phyloP scores from a whole-genome alignment of 2,113 vertebrate genomes.

The Lophura nycthemera region DNA sequence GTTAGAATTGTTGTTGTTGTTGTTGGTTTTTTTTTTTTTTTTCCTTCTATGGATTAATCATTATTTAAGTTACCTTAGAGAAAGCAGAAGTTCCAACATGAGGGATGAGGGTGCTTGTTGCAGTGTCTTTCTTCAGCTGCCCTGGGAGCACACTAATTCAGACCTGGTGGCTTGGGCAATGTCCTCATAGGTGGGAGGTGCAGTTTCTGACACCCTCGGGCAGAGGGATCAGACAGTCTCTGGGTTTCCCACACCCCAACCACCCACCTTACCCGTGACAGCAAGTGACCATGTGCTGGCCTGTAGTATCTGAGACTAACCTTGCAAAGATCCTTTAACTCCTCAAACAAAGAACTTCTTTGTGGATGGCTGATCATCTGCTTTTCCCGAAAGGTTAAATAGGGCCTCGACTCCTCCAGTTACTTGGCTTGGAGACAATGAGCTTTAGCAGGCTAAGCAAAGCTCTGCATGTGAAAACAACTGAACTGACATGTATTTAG shows the following conservation, averaged over 20 bases:
- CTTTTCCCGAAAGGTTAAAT: conserved; percentile 55
- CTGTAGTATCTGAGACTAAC: conserved; percentile 21
- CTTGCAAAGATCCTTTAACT: conserved; percentile 20
- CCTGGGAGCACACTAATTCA: background rate
- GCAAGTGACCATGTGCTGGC: background rate
- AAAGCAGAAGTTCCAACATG: background rate
- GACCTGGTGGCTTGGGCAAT: background rate
- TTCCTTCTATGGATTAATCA: background rate
- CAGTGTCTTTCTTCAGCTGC: background rate
- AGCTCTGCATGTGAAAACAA: conserved; percentile 57
- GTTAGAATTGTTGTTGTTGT: background rate
- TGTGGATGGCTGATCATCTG: conserved; percentile 44
- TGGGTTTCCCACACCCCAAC: background rate
- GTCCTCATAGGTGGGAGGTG: background rate
- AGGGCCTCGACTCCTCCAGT: conserved; percentile 42
- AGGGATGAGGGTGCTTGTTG: background rate
- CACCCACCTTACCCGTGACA: background rate
- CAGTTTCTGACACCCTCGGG: background rate
- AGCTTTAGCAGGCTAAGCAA: conserved; percentile 53
- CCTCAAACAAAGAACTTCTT: conserved; percentile 61
- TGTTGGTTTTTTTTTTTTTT: background rate
- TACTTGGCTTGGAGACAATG: conserved; percentile 61
- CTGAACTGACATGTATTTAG: conserved; percentile 58
- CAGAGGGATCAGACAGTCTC: background rate
- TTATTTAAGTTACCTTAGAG: background rate